Conservation (phyloP, 2,888 invertebrate species). For the Mycalesis mineus region DNA sequence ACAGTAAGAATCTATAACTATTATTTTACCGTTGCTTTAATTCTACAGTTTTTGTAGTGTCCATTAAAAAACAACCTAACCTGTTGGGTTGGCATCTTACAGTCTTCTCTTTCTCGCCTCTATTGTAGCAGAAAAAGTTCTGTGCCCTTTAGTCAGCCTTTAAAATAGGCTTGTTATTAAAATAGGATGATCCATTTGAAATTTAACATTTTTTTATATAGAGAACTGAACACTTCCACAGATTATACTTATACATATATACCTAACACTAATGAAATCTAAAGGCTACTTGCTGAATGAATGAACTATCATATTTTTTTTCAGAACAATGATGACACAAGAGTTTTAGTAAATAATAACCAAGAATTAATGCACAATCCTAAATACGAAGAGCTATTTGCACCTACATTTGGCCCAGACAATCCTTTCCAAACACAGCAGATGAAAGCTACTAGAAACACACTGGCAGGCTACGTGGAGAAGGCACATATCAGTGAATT, state of each 20-base stretch:
- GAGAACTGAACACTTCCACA: too few relatives aligned
- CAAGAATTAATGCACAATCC: constrained; percentile 94
- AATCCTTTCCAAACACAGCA: constrained; percentile 96
- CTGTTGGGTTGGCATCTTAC: too few relatives aligned
- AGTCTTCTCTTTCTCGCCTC: too few relatives aligned
- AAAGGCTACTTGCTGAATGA: too few relatives aligned
- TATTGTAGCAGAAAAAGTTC: too few relatives aligned
- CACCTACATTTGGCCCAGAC: constrained; percentile 93
- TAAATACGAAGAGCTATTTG: constrained; percentile 95
- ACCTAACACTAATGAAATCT: too few relatives aligned
- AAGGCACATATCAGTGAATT: constrained; percentile 97
- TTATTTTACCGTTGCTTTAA: not conserved
- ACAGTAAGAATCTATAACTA: constrained; percentile 71
- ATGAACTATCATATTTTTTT: constrained; percentile 30
- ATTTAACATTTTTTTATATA: too few relatives aligned
- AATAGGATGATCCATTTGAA: too few relatives aligned
- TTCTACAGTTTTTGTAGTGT: not conserved
- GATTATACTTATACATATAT: too few relatives aligned
- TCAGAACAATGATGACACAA: constrained; percentile 84
- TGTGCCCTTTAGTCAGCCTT: too few relatives aligned
- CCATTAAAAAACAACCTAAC: not conserved
- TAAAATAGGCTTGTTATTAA: too few relatives aligned
- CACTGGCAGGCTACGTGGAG: constrained; percentile 95
- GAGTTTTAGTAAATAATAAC: constrained; percentile 86
- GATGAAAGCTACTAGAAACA: constrained; percentile 92